Evolutionary conservation across 2,113 vertebrate genomes (phyloP), one percentile per base, ranked within the genome.

Genomic region (Pelobates fuscus): DNA sequence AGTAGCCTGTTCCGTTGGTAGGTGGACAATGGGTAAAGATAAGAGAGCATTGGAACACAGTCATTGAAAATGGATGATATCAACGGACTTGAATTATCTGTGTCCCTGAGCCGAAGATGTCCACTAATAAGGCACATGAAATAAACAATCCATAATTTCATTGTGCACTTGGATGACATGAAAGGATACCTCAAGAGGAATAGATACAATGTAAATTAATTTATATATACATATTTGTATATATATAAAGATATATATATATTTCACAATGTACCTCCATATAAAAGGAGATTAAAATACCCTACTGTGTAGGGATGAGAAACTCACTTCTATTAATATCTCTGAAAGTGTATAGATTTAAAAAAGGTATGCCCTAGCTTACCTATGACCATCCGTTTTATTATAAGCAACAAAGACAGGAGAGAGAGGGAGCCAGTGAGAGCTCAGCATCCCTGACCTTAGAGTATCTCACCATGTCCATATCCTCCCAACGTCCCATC

Each of bases 271-370:
- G 29, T 77, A 65, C 80, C 70, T 78, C 71, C 73, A 7, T 70
- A 70, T 77, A 64, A 64, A 78, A 77, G 62, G 68, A 80, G 79
- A 32, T 30, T 49, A 43, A 68, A 54, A 26, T 68, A 78, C 73
- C 77, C 80, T 80, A 80, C 80, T 41, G 67, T 79, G 80, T 82
- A 80, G 78, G 78, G 67, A 37, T 46, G 20, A 78, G 68, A 71
- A 64, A 72, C 49, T 65, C 60, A 70, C 60, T 57, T 70, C 67
- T 58, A 78, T 78, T 63, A 77, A 25, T 54, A 63, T 65, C 59
- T 11, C 69, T 61, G 43, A 70, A 37, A 25, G 2, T 54, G 44
- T 78, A 77, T 61, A 61, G 65, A 52, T 52, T 29, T 3, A 58
- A 44, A 65, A 1, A 57, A 27, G 32, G 32, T 37, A 37, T 37